Evolutionary conservation across 2,888 invertebrate genomes (phyloP), one percentile per base, ranked within the genome.

Genomic region (Isotomurus palustris): DNA sequence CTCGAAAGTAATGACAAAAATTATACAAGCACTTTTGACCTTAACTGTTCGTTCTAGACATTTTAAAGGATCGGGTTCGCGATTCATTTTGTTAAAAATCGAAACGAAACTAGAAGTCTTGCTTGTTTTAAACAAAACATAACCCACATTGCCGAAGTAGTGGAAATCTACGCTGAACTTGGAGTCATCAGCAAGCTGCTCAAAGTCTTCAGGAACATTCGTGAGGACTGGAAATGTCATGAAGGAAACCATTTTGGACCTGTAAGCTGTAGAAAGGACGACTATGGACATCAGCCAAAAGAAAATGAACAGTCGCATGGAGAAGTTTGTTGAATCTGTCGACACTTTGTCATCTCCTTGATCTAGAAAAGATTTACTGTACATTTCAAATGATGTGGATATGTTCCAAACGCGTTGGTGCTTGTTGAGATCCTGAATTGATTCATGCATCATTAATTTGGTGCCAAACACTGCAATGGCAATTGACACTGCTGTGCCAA

Each of bases 71-170:
- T 43, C 41, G 2, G 53, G 50, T 24, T 57, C 53, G 8, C 19
- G 17, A 4, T 32, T 28, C 60, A 60, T 60, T 40, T 28, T 53
- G 0, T 32, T 14, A 32, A 41, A 53, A 10, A 60, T 56, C 17
- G 28, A 38, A 17, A 53, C 38, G 29, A 53, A 53, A 4, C 56
- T 27, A 24, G 60, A 57, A 53, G 45, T 56, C 17, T 49, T 60
- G 0, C 56, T 57, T 10, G 38, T 50, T 44, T 56, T 45, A 21
- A 60, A 57, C 32, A 50, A 53, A 12, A 38, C 35, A 45, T 45
- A 60, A 22, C 50, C 60, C 12, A 57, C 60, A 28, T 57, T 57
- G 10, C 60, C 60, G 29, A 60, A 57, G 24, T 57, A 60, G 22
- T 56, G 56, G 51, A 60, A 57, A 50, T 54, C 53, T n/a, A 56